phyloP scores from a whole-genome alignment of 2,113 vertebrate species.

The Himantopus leucocephalus region DNA sequence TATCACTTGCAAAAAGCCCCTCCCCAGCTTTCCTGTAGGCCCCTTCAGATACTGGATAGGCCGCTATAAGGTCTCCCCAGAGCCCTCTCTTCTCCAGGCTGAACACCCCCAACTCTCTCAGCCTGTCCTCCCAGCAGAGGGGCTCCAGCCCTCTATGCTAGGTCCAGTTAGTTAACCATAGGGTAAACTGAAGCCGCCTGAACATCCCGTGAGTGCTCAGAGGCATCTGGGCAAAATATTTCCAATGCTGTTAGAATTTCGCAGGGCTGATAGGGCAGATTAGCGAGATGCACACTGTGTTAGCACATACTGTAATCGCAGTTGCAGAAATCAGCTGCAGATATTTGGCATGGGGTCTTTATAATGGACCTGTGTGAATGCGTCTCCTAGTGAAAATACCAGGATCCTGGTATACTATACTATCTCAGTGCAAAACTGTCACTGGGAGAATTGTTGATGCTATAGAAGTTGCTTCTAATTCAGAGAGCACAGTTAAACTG shows the following conservation, averaged over 20 bases:
- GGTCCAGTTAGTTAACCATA: neutral
- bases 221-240: neutral
- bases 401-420: neutral
- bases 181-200: neutral
- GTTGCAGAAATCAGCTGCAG: neutral
- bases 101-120: too few species aligned
- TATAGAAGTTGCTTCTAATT: conserved; percentile 25
- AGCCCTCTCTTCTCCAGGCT: too few species aligned
- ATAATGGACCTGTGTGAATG: neutral
- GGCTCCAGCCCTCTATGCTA: neutral
- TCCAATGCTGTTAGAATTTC: neutral
- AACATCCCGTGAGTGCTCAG: neutral
- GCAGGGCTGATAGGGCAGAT: neutral
- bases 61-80: too few species aligned
- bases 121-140: too few species aligned
- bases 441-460: neutral
- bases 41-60: too few species aligned
- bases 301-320: neutral
- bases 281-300: neutral
- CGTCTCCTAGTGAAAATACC: neutral
- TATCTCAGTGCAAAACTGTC: neutral
- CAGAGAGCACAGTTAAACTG: neutral
- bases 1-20: too few species aligned
- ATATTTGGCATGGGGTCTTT: neutral
- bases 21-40: too few species aligned